Conservation (phyloP, 2,797 vertebrate genomes). For the Sarcoramphus papa region DNA sequence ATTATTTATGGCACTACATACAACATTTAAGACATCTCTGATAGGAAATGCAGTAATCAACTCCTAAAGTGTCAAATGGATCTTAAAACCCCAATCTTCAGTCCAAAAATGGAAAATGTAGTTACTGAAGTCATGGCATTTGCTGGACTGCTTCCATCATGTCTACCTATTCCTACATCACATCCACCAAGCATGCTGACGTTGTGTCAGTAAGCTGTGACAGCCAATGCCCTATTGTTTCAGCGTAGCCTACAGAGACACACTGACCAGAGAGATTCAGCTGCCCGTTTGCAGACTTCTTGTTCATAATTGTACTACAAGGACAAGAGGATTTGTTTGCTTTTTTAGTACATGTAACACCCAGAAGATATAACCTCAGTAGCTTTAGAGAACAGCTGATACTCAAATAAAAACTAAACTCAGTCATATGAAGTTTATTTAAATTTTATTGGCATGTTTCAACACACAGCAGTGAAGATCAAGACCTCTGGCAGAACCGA, state of each 20-base stretch:
- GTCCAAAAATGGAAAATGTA: neutral
- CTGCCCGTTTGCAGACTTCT: neutral
- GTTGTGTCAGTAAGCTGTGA: neutral
- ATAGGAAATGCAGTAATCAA: neutral
- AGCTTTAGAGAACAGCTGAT: neutral
- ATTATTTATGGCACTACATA: constrained; percentile 20
- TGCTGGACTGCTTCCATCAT: neutral
- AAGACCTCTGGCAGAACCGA: neutral
- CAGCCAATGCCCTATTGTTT: neutral
- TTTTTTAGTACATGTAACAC: neutral
- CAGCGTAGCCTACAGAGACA: neutral
- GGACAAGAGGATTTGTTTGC: neutral
- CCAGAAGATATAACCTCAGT: neutral
- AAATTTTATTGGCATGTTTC: neutral
- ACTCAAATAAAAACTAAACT: neutral
- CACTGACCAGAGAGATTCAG: neutral
- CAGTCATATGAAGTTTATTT: neutral
- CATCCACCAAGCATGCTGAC: neutral
- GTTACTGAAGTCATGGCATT: neutral
- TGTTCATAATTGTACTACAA: neutral
- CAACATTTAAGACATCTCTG: neutral
- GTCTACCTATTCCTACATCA: neutral
- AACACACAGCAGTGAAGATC: neutral
- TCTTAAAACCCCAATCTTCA: neutral
- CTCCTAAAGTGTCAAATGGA: neutral